These are phyloP conservation scores for Electrophaes corylata DNA, from an alignment of 2,888 invertebrate species.

Conservation along the genomic window DNA sequence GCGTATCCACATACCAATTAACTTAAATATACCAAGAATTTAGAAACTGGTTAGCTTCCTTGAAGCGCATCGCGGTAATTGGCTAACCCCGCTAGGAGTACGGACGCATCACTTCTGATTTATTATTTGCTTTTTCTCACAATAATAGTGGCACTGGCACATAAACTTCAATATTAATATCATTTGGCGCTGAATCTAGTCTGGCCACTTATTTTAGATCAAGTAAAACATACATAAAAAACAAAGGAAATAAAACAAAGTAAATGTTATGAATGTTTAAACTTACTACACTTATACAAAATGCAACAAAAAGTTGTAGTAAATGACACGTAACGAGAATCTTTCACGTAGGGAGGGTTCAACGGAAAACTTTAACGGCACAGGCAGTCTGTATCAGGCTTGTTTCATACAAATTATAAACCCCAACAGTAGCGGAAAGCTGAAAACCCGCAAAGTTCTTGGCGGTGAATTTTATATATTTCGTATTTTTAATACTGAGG, in stretches of 20 bases:
- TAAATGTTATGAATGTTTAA: slow-evolving; percentile 3
- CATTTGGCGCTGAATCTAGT: slow-evolving; percentile 33
- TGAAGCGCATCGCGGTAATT: slow-evolving; percentile 82
- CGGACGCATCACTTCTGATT: slow-evolving; percentile 74
- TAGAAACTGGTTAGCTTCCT: slow-evolving; percentile 83
- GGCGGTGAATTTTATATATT: background rate
- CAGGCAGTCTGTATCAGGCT: slow-evolving; percentile 8
- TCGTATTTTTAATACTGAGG: background rate
- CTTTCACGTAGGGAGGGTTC: slow-evolving; percentile 27
- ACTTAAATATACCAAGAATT: slow-evolving; percentile 83
- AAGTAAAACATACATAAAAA: background rate
- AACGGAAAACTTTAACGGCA: slow-evolving; percentile 21
- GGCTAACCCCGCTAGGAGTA: slow-evolving; percentile 76
- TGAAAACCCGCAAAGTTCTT: background rate
- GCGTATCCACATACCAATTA: slow-evolving; percentile 80
- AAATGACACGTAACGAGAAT: slow-evolving; percentile 39
- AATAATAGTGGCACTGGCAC: slow-evolving; percentile 51
- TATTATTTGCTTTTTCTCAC: slow-evolving; percentile 67
- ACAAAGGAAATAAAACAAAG: background rate
- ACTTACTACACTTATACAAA: slow-evolving; percentile 1
- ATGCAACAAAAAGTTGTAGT: slow-evolving; percentile 29
- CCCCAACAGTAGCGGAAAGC: background rate
- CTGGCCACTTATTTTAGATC: slow-evolving; percentile 36
- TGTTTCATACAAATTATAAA: slow-evolving; percentile 26
- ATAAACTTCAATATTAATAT: slow-evolving; percentile 53